These are phyloP conservation scores for Allophyes oxyacanthae DNA, from an alignment of 2,888 invertebrate species.

Conservation along the genomic window DNA sequence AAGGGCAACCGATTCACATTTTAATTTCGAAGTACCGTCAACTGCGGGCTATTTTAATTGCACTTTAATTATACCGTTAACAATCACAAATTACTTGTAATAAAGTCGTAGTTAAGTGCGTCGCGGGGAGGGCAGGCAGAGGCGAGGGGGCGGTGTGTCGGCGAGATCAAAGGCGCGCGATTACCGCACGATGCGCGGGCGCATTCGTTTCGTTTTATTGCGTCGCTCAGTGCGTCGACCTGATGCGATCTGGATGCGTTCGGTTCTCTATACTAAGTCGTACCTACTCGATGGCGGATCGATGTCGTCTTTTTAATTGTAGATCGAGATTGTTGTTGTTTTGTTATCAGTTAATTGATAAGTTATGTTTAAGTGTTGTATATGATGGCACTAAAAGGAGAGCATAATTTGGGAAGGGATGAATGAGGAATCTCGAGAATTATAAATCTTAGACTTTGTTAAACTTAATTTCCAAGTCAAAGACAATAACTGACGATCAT, in stretches of 20 bases:
- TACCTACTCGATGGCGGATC: conserved; percentile 42
- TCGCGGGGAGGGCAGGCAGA: conserved; percentile 18
- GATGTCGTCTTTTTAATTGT: conserved; percentile 47
- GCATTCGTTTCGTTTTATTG: conserved; percentile 66
- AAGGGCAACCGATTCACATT: conserved; percentile 43
- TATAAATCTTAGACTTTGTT: no score
- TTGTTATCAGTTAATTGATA: conserved; percentile 35
- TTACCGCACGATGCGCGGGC: conserved; percentile 78
- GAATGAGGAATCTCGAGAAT: no score
- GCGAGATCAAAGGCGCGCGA: conserved; percentile 79
- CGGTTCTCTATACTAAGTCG: conserved; percentile 45
- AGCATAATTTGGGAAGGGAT: no score
- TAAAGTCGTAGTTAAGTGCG: conserved; percentile 67
- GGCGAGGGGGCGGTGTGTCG: conserved; percentile 51
- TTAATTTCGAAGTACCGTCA: conserved; percentile 22
- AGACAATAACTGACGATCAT: no score
- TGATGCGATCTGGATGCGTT: conserved; percentile 56
- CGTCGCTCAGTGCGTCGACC: conserved; percentile 68
- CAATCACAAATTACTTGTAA: conserved; percentile 73
- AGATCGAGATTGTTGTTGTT: conserved; percentile 18
- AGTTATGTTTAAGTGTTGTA: conserved; percentile 1
- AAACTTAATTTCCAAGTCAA: no score
- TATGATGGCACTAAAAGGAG: conserved; percentile 9
- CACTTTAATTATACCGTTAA: conserved; percentile 69
- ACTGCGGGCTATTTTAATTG: conserved; percentile 58